Percentiles rank a stretch among this genome's conserved stretches.
These are phyloP conservation scores for Crotalus adamanteus DNA, from an alignment of 2,797 vertebrate species.

Conservation along the genomic window DNA sequence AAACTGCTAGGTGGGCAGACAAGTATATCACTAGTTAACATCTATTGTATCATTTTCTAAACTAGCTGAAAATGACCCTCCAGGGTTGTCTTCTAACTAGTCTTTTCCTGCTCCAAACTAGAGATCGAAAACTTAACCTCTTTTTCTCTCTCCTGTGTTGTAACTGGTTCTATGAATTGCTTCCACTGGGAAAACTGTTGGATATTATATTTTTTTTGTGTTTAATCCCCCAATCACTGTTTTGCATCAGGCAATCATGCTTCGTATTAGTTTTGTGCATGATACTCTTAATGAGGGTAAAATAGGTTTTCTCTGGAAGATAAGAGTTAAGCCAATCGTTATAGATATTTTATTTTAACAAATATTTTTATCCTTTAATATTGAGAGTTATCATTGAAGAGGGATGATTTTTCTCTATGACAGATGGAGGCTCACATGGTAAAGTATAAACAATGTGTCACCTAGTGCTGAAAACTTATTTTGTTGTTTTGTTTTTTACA, in stretches of 20 bases:
- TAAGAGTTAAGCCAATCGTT: not conserved
- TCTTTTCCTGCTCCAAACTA: not conserved
- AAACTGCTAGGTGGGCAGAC: not conserved
- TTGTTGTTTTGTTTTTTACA: slow-evolving; percentile 64
- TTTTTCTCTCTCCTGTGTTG: slow-evolving; percentile 17
- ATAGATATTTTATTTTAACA: not conserved
- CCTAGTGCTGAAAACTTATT: slow-evolving; percentile 40
- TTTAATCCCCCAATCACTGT: not conserved
- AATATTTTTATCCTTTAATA: slow-evolving; percentile 26
- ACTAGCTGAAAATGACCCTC: not conserved
- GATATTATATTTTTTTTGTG: not conserved
- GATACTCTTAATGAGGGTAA: not conserved
- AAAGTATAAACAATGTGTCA: slow-evolving; percentile 63
- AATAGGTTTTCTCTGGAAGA: not conserved
- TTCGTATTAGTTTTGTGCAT: not conserved
- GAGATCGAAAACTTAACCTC: not conserved
- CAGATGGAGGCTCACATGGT: slow-evolving; percentile 70
- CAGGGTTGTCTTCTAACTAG: not conserved
- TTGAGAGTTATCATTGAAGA: slow-evolving; percentile 48
- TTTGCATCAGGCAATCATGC: not conserved
- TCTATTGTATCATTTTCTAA: not conserved
- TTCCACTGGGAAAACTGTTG: not conserved
- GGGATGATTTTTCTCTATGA: slow-evolving; percentile 56
- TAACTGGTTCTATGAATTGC: not conserved
- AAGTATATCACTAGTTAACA: not conserved